Base-by-base conservation (phyloP, 2,888 invertebrate species). In the Clitarchus hookeri region DNA sequence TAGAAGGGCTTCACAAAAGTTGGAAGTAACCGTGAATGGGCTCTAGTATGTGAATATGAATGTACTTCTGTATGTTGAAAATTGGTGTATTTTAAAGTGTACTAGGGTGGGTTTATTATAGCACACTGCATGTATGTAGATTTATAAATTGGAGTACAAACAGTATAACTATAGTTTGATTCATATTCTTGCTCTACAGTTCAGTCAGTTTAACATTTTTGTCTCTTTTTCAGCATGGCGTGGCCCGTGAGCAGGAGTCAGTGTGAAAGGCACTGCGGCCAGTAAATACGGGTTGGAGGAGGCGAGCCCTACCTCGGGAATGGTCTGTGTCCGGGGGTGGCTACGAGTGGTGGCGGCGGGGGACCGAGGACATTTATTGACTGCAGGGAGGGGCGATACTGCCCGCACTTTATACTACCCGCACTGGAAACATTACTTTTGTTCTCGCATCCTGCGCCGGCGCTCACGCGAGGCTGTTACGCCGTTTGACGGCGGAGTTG, bases 341-440 rank as follows among this genome's bases (percentile, higher is more conserved):
- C 16, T 12, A 65, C 65, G 23, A 2, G 23, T 65, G 65, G 6
- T 11, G 65, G 16, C 0, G 65, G n/a, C n/a, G 8, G 65, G 65
- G 65, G 65, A 9, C 0, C 3, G 65, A 8, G 65, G n/a, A 23
- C 65, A 23, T 65, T 65, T 65, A 65, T 65, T 65, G 65, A 65
- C 65, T 65, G 65, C 65, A 65, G 65, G 65, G n/a, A 65, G 65
- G 65, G n/a, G n/a, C 23, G 65, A 19, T 19, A 19, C n/a, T n/a
- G 65, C 65, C 16, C 11, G 16, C 65, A 65, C 65, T 65, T 65
- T 65, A 23, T 65, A 65, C n/a, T 65, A 65, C 65, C 65, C 65
- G 65, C 65, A 65, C 65, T 65, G 65, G 65, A 65, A 65, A 65
- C 65, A 65, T 65, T 65, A n/a, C 65, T 65, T 65, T 65, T n/a